Percentiles rank a stretch among this genome's conserved stretches.
These are phyloP conservation scores for Aix galericulata DNA, from an alignment of 2,113 vertebrate species.

Conservation along the genomic window DNA sequence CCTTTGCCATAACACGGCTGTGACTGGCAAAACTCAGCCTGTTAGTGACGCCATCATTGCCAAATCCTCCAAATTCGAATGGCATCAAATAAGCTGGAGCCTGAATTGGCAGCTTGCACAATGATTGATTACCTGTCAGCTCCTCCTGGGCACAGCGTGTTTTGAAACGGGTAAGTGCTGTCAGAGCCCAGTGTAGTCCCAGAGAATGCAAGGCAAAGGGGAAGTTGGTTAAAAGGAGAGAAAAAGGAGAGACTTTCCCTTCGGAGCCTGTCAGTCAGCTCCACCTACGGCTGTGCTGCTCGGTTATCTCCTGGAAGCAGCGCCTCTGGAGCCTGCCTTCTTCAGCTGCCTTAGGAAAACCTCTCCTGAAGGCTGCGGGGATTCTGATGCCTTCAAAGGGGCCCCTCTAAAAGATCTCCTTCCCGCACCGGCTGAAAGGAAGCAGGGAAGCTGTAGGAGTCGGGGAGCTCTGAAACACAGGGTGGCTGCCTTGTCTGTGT, in stretches of 20 bases:
- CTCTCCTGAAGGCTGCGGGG: not conserved
- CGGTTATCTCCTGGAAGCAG: not conserved
- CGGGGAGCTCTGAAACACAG: accelerated
- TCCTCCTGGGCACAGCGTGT: not conserved
- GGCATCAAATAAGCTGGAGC: not conserved
- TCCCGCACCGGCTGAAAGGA: accelerated
- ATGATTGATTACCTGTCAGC: not conserved
- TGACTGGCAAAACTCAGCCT: not conserved
- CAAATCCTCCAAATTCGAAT: not conserved
- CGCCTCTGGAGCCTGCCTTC: not conserved
- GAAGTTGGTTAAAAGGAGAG: slow-evolving; percentile 34
- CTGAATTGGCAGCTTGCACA: not conserved
- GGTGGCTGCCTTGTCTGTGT: not conserved
- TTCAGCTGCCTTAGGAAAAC: not conserved
- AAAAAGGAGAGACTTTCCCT: slow-evolving; percentile 39
- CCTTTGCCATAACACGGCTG: not conserved
- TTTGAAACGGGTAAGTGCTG: slow-evolving; percentile 38
- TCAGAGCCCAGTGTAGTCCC: slow-evolving; percentile 17
- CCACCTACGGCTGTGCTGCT: not conserved
- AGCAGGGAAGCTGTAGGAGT: not conserved
- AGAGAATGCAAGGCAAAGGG: slow-evolving; percentile 30
- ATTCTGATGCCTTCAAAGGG: not conserved
- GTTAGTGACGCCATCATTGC: not conserved
- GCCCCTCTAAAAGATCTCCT: not conserved
- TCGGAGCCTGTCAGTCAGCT: not conserved